These are phyloP conservation scores for Diplodus puntazzo DNA, from an alignment of 2,797 vertebrate genomes.

Conservation along the genomic window DNA sequence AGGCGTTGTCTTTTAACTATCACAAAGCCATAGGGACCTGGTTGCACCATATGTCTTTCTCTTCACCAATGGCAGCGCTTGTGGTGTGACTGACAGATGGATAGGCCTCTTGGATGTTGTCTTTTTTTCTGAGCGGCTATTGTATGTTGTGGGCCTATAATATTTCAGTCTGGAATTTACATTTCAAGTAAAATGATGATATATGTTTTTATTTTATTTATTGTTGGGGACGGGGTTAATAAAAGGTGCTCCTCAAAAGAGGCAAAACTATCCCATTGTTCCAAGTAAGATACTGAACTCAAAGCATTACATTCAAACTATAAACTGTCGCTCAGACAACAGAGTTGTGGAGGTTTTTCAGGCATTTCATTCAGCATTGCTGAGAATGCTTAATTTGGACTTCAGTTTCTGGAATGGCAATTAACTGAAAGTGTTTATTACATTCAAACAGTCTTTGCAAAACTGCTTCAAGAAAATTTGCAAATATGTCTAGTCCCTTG, in stretches of 20 bases:
- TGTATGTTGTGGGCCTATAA: neutral
- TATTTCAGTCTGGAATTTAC: neutral
- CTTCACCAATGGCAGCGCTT: slow-evolving; percentile 56
- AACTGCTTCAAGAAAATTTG: neutral
- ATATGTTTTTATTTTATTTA: too few species aligned
- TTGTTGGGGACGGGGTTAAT: too few species aligned
- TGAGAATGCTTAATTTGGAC: neutral
- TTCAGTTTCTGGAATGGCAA: neutral
- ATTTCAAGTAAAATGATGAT: neutral
- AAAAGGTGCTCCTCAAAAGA: neutral
- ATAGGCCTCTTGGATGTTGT: slow-evolving; percentile 33
- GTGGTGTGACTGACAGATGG: slow-evolving; percentile 39
- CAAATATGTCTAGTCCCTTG: neutral
- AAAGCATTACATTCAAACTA: neutral
- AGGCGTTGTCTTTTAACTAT: slow-evolving; percentile 27
- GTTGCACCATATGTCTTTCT: neutral
- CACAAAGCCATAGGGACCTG: slow-evolving; percentile 27
- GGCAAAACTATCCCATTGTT: neutral
- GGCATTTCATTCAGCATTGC: neutral
- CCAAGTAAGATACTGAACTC: neutral
- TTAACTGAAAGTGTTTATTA: neutral
- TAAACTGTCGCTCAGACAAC: too few species aligned
- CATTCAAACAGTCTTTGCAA: neutral
- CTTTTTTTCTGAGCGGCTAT: slow-evolving; percentile 6
- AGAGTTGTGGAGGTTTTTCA: neutral